Conservation (phyloP, 2,797 vertebrate genomes). For the Anguilla marmorata region DNA sequence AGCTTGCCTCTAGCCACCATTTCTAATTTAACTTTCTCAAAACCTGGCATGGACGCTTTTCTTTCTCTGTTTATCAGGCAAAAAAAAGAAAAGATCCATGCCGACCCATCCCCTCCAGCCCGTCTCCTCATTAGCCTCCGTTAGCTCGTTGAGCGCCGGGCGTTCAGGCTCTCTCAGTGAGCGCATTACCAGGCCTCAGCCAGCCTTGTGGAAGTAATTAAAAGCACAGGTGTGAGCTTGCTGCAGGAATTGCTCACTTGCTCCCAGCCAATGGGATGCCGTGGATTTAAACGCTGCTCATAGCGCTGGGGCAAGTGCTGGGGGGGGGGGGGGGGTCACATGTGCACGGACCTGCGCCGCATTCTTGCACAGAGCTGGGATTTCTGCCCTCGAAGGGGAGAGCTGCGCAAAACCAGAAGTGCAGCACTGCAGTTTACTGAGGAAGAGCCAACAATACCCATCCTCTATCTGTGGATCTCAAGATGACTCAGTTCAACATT, state of each 20-base stretch:
- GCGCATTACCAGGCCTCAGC: not conserved
- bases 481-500: too few species aligned
- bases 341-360: not conserved
- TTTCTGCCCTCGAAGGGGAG: not conserved
- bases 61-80: constrained; percentile 14
- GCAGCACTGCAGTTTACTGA: not conserved
- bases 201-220: constrained; percentile 28
- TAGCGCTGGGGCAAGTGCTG: constrained; percentile 2
- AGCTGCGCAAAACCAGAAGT: not conserved
- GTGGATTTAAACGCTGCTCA: constrained; percentile 24
- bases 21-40: constrained; percentile 16
- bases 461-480: not conserved
- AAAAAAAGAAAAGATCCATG: not conserved
- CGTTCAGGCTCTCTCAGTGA: not conserved
- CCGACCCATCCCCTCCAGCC: not conserved
- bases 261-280: not conserved
- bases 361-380: not conserved
- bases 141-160: not conserved
- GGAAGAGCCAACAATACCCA: too few species aligned
- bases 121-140: not conserved
- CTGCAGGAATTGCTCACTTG: not conserved
- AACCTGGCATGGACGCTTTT: not conserved
- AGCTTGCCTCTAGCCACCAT: not conserved
- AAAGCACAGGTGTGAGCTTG: constrained; percentile 7
- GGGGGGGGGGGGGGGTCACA: not conserved